Evolutionary conservation across 2,888 invertebrate genomes (phyloP).

Genomic region (Gastracanthus pulcherrimus): DNA sequence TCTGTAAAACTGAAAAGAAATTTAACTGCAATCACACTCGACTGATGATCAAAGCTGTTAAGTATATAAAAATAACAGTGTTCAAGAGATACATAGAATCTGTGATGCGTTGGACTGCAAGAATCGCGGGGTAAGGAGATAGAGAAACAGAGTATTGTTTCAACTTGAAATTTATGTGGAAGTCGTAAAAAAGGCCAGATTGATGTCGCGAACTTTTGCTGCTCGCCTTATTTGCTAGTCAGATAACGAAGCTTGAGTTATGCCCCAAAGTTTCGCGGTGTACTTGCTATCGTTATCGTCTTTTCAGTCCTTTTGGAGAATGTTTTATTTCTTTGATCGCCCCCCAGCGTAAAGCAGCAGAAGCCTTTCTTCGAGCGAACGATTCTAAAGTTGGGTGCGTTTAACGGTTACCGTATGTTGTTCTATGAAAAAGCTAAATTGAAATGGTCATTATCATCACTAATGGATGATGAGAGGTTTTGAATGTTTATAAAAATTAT

Average conservation of each 20-base stretch:
- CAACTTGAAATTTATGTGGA: conserved; percentile 74
- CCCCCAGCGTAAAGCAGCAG: not conserved
- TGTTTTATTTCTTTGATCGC: conserved; percentile 68
- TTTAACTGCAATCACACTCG: too few relatives aligned
- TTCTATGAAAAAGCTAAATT: not conserved
- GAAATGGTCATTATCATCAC: not conserved
- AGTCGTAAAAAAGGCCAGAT: conserved; percentile 75
- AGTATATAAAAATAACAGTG: too few relatives aligned
- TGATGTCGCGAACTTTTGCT: conserved; percentile 77
- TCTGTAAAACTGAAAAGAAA: too few relatives aligned
- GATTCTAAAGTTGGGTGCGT: not conserved
- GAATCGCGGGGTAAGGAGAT: too few relatives aligned
- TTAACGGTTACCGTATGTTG: not conserved
- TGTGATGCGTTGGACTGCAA: too few relatives aligned
- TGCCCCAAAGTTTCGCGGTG: conserved; percentile 73
- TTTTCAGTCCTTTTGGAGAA: conserved; percentile 42
- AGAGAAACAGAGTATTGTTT: conserved; percentile 75
- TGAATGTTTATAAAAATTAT: too few relatives aligned
- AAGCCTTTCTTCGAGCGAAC: not conserved
- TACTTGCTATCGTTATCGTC: conserved; percentile 66
- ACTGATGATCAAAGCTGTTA: too few relatives aligned
- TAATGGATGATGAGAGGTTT: too few relatives aligned
- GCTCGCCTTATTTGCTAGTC: conserved; percentile 77
- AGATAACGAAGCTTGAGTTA: conserved; percentile 78
- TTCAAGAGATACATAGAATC: too few relatives aligned